Base-by-base conservation (phyloP, 1,140 invertebrate genomes). In the Magallana angulata region DNA sequence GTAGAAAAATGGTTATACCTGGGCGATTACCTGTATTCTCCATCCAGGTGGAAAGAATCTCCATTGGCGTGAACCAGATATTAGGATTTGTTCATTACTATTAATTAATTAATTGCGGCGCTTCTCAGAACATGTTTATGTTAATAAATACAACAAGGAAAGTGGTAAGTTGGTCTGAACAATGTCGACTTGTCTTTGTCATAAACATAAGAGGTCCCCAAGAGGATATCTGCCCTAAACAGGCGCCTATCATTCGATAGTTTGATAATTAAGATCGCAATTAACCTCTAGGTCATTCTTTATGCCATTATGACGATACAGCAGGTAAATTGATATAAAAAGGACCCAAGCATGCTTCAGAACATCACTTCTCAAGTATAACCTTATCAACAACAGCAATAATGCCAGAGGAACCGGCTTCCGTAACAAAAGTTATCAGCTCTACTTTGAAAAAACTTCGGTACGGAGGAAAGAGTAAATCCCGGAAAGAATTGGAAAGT, bases 401-500 rank as follows among this genome's bases (percentile, higher is more conserved):
- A n/a, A 76, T 76, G 68, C 68, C 68, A 30, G 68, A 76, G 30
- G 68, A 30, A 76, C 68, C 68, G 18, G 24, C 36, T 4, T 76
- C 68, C 1, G 68, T 76, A 30, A 30, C 68, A 2, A 76, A 76
- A 76, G 18, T 76, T 36, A 30, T 76, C 18, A 76, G 68, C 11
- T 76, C 68, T 12, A 76, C 68, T 30, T 30, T 76, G 68, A 76
- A 76, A 9, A 76, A 76, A 12, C 24, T 76, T 30, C 68, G 68
- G 1, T 76, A 76, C 68, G 68, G 68, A 76, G 68, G 68, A 24
- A 76, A 76, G 68, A 76, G 24, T 76, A 76, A 82, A 82, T 57
- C 57, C 5, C 12, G 16, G 48, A 58, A 82, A 82, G 36, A 64
- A 64, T 16, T 64, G 62, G 62, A 11, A 16, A 80, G 36, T 14